phyloP scores from a whole-genome alignment of 2,888 invertebrate genomes.

The Dicyrtomina minuta region DNA sequence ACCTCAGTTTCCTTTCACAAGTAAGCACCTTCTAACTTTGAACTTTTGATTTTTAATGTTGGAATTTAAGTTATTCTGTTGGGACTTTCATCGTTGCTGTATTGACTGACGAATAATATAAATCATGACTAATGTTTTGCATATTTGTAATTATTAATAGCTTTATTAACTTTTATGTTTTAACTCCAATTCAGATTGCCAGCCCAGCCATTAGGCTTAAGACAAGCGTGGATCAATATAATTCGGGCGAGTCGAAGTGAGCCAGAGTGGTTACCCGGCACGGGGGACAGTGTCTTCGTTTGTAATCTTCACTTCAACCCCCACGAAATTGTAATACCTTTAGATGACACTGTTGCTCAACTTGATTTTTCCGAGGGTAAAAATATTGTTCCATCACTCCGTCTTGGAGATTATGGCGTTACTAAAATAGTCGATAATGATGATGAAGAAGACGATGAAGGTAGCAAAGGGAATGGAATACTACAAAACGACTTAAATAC shows the following conservation, averaged over 20 bases:
- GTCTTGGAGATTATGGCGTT: background rate
- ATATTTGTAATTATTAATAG: no score
- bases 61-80: no score
- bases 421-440: background rate
- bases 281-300: background rate
- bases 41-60: no score
- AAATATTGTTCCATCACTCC: conserved; percentile 11
- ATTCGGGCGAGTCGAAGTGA: conserved; percentile 8
- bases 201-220: background rate
- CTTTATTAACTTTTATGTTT: no score
- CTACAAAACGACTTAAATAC: no score
- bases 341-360: background rate
- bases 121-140: no score
- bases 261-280: conserved; percentile 11
- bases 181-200: background rate
- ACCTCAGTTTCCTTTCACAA: background rate
- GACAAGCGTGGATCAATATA: conserved; percentile 15
- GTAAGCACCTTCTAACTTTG: background rate
- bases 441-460: background rate
- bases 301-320: conserved; percentile 15
- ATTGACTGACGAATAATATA: no score
- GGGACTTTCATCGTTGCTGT: no score
- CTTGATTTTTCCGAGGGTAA: conserved; percentile 3
- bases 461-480: background rate
- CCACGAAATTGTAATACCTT: background rate